Evolutionary conservation across 2,113 vertebrate species (phyloP).

Genomic region (Paraplagusia blochii): DNA sequence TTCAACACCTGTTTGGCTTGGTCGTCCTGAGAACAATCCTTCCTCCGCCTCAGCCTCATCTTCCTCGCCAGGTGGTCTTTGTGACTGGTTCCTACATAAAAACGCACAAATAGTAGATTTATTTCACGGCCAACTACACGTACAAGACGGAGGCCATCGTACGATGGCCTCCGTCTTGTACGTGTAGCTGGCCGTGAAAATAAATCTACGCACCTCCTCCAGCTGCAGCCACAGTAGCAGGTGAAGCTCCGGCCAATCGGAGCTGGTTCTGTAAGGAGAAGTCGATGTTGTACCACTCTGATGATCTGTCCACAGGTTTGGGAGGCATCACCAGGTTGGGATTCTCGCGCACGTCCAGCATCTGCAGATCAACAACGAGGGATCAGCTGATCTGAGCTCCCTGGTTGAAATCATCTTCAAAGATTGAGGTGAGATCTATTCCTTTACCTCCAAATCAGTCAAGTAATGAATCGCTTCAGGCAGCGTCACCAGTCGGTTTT

Average conservation of each 20-base stretch:
- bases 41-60: slow-evolving; percentile 90
- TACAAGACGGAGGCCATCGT: neutral
- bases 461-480: slow-evolving; percentile 94
- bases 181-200: too few species aligned
- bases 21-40: slow-evolving; percentile 90
- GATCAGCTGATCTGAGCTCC: neutral
- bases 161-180: too few species aligned
- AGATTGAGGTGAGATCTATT: neutral
- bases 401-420: neutral
- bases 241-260: slow-evolving; percentile 90
- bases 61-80: slow-evolving; percentile 90
- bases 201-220: slow-evolving; percentile 73
- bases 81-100: slow-evolving; percentile 66
- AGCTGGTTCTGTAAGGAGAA: slow-evolving; percentile 98
- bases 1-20: slow-evolving; percentile 98
- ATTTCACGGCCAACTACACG: neutral
- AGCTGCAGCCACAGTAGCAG: slow-evolving; percentile 88
- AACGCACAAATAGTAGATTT: neutral
- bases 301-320: slow-evolving; percentile 83
- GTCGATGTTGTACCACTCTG: slow-evolving; percentile 98
- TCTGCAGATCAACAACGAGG: slow-evolving; percentile 59
- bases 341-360: slow-evolving; percentile 94
- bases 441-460: slow-evolving; percentile 84
- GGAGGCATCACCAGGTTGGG: slow-evolving; percentile 97
- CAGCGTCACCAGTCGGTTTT: slow-evolving; percentile 93